Evolutionary conservation across 2,888 invertebrate genomes (phyloP).

Genomic region (Pandemis cinnamomeana): DNA sequence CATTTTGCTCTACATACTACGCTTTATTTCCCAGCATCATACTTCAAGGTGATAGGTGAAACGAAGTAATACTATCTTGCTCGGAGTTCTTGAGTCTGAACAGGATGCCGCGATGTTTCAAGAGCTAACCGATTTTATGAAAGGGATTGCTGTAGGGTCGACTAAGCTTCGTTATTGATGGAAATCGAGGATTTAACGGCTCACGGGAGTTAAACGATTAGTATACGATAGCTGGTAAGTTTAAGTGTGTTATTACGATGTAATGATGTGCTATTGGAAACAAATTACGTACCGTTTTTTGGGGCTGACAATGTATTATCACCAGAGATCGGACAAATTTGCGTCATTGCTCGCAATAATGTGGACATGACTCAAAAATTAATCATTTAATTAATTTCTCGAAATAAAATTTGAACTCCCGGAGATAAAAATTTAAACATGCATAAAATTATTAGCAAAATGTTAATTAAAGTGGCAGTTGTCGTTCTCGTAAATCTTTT

Average conservation of each 20-base stretch:
- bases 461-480: no score
- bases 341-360: no score
- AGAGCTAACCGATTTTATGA: background rate
- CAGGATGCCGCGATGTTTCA: background rate
- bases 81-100: background rate
- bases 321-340: no score
- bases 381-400: no score
- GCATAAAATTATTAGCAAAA: no score
- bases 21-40: background rate
- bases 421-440: no score
- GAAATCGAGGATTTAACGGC: background rate
- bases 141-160: background rate
- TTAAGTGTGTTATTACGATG: background rate
- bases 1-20: background rate
- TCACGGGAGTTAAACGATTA: background rate
- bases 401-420: no score
- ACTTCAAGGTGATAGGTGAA: background rate
- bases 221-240: background rate
- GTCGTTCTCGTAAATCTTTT: no score
- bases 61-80: background rate
- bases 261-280: background rate
- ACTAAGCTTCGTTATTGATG: background rate
- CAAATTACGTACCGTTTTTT: background rate
- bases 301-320: background rate
- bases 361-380: no score